These are phyloP conservation scores for Pelecanus crispus DNA, from an alignment of 2,113 vertebrate genomes.

Conservation along the genomic window DNA sequence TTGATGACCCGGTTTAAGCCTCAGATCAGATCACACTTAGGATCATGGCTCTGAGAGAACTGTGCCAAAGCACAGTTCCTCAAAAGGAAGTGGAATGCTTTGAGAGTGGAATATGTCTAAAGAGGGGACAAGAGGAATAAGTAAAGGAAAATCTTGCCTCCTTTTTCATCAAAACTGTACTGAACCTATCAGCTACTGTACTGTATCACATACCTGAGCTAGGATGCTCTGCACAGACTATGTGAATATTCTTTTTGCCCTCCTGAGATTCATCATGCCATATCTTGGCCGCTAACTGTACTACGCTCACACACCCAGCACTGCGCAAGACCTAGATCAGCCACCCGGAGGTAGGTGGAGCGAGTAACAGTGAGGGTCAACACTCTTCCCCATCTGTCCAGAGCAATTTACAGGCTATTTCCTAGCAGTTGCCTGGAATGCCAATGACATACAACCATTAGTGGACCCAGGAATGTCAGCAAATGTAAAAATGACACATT, in stretches of 20 bases:
- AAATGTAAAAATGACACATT: constrained; percentile 34
- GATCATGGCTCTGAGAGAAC: neutral
- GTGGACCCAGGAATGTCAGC: neutral
- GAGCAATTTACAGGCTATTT: neutral
- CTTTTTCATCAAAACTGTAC: neutral
- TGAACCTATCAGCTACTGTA: neutral
- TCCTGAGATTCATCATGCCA: neutral
- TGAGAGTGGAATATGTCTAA: neutral
- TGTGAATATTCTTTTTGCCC: neutral
- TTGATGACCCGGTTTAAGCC: neutral
- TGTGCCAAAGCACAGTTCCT: no score
- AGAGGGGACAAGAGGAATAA: neutral
- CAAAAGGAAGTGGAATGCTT: neutral
- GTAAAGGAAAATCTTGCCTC: neutral
- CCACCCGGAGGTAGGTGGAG: neutral
- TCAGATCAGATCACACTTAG: neutral
- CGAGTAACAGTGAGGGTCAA: neutral
- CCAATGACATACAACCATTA: neutral
- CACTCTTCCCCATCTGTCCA: neutral
- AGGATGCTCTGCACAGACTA: neutral
- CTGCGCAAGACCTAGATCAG: neutral
- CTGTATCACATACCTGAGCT: neutral
- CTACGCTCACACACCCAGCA: neutral
- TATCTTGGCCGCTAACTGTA: neutral
- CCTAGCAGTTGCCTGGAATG: neutral